Percentiles rank a stretch among this genome's conserved stretches.
Evolutionary conservation across 1,140 invertebrate genomes (phyloP).

Genomic region (Propsilocerus akamusi): DNA sequence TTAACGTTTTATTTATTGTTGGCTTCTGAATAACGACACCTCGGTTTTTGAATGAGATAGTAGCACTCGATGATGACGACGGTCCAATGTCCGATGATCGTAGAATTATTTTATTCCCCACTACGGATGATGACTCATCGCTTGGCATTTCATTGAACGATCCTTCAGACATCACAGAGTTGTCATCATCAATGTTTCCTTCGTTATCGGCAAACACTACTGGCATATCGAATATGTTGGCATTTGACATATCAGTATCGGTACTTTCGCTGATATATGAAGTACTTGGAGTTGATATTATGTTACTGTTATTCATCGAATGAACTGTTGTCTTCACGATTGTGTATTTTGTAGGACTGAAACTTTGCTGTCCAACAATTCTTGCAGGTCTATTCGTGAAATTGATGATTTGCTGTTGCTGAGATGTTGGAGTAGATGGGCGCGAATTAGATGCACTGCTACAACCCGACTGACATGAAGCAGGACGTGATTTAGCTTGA

Average conservation of each 20-base stretch:
- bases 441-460: neutral
- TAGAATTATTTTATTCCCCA: neutral
- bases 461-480: no score
- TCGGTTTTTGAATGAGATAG: neutral
- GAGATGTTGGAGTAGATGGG: slow-evolving; percentile 13
- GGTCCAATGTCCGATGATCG: neutral
- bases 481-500: neutral
- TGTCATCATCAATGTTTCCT: slow-evolving; percentile 15
- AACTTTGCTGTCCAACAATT: slow-evolving; percentile 11
- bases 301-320: slow-evolving; percentile 11
- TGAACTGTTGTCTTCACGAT: slow-evolving; percentile 27
- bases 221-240: slow-evolving; percentile 42
- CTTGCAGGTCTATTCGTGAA: slow-evolving; percentile 14
- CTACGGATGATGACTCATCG: neutral
- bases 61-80: neutral
- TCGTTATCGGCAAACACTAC: slow-evolving; percentile 46
- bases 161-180: slow-evolving; percentile 5
- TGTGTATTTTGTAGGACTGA: slow-evolving; percentile 19
- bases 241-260: slow-evolving; percentile 29
- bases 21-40: neutral
- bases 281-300: slow-evolving; percentile 7
- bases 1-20: neutral
- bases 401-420: slow-evolving; percentile 17
- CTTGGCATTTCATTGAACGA: neutral
- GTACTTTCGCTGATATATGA: slow-evolving; percentile 9